Percentiles rank a stretch among this genome's conserved stretches.
phyloP scores from a whole-genome alignment of 2,888 invertebrate species.

The Biston stratarius region DNA sequence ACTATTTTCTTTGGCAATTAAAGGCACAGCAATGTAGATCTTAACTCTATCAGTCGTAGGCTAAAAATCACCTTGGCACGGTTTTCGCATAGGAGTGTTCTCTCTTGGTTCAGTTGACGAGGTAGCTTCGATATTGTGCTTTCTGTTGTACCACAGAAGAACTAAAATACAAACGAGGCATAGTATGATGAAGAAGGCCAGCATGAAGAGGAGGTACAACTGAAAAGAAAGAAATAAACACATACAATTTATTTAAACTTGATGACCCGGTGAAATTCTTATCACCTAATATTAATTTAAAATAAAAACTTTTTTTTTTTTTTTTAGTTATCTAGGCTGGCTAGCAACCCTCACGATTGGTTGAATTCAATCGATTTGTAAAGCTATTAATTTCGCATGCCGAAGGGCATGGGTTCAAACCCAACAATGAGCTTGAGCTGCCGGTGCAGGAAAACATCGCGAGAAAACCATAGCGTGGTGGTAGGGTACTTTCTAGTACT shows the following conservation, averaged over 20 bases:
- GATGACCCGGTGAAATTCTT: neutral
- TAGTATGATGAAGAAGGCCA: constrained; percentile 67
- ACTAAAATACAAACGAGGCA: constrained; percentile 63
- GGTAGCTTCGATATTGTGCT: constrained; percentile 44
- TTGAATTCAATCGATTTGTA: too few relatives aligned
- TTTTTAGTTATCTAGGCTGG: too few relatives aligned
- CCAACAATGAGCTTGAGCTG: too few relatives aligned
- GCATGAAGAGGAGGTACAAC: constrained; percentile 76
- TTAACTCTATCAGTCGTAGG: constrained; percentile 33
- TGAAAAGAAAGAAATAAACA: constrained; percentile 60
- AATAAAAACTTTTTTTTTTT: neutral
- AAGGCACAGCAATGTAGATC: constrained; percentile 20
- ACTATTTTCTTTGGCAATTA: neutral
- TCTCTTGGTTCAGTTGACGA: constrained; percentile 59
- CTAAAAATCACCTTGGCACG: constrained; percentile 47
- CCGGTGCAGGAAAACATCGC: too few relatives aligned
- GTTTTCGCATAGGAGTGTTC: constrained; percentile 62
- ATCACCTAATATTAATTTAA: too few relatives aligned
- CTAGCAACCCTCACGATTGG: too few relatives aligned
- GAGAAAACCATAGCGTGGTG: too few relatives aligned
- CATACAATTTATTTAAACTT: constrained; percentile 12
- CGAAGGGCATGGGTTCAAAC: too few relatives aligned
- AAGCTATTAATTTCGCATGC: too few relatives aligned
- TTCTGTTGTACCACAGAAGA: constrained; percentile 62
- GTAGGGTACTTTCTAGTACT: too few relatives aligned